Base-by-base conservation (phyloP, 2,888 invertebrate genomes). In the Gnatocerus cornutus region DNA sequence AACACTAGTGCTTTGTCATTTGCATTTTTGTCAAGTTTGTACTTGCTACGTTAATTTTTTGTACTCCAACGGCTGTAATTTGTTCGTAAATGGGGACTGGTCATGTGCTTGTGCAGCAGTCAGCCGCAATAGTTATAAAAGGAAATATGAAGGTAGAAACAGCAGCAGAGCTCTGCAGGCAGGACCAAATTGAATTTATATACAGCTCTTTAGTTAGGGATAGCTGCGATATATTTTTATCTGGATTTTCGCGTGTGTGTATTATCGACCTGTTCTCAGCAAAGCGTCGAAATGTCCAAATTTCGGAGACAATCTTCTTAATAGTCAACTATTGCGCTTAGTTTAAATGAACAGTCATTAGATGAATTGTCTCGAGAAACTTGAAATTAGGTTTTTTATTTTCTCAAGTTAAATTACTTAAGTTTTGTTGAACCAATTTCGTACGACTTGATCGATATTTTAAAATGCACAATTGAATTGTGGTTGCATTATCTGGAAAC, bases 131-230 rank as follows among this genome's bases (percentile, higher is more conserved):
- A 43, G 14, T 29, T 45, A n/a, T 45, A 59, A 59, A 59, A 46
- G 30, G 46, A 59, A 43, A 59, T 45, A 59, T 59, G 30, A 55
- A 55, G 55, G 55, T 39, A 21, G 56, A 56, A 56, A 56, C 41
- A 39, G 12, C 27, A 33, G 10, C 59, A 43, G 43, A 59, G 59
- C 41, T 59, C 30, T 59, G 46, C 33, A 30, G 45, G 27, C 27
- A 45, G 45, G 30, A 43, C 59, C 27, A 46, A 59, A 59, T 59
- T 43, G 45, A 59, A 59, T 59, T 59, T 59, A 59, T 59, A 59
- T n/a, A 43, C 43, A 16, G 21, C 30, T 46, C 21, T 43, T 43
- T 46, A 46, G 21, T 46, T 46, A 46, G 46, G 16, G 14, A 46
- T 21, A 46, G 16, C 16, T 46, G 9, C 1, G 6, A 13, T 14